Conservation (phyloP, 2,797 vertebrate genomes). For the Aphelocoma californica region DNA sequence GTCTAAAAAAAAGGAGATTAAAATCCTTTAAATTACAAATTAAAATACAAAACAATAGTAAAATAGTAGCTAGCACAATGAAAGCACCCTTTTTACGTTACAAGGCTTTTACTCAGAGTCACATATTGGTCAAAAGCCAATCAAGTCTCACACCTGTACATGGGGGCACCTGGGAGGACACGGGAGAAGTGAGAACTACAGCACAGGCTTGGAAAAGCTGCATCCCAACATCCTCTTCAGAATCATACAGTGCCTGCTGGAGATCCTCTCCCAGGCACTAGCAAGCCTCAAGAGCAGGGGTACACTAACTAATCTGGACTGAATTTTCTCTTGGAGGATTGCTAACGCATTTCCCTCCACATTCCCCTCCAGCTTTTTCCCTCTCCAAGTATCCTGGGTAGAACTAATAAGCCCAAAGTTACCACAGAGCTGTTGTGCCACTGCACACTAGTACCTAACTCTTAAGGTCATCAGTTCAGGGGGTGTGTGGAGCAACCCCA, state of each 20-base stretch:
- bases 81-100: not conserved
- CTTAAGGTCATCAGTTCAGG: not conserved
- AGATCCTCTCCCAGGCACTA: not conserved
- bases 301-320: not conserved
- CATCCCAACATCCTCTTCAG: not conserved
- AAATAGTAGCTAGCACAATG: not conserved
- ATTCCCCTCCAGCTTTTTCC: not conserved
- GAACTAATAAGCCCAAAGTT: not conserved
- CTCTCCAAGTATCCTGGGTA: not conserved
- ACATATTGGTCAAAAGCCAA: not conserved
- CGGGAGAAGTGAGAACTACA: not conserved
- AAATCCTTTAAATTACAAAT: not conserved
- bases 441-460: not conserved
- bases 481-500: not conserved
- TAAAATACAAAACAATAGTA: not conserved
- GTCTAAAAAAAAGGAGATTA: not conserved
- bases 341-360: fast-evolving
- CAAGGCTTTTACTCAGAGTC: not conserved
- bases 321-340: not conserved
- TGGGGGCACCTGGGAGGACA: not conserved
- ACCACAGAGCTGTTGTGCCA: not conserved
- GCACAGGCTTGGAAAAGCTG: not conserved
- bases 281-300: not conserved
- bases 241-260: not conserved
- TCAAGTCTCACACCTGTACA: not conserved